These are phyloP conservation scores for Poecilobothrus nobilitatus DNA, from an alignment of 2,888 invertebrate genomes.

Conservation along the genomic window DNA sequence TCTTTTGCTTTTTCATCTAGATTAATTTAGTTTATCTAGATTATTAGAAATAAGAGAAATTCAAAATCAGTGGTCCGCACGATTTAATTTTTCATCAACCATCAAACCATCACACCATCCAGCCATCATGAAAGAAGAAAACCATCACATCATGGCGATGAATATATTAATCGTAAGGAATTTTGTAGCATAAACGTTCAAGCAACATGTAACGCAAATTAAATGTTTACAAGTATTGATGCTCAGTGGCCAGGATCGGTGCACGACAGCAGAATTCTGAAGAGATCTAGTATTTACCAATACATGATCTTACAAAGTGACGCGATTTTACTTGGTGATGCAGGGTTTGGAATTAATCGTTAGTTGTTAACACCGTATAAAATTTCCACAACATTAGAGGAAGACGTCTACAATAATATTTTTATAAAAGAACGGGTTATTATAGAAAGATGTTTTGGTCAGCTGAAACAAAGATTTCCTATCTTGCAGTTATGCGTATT, in stretches of 20 bases:
- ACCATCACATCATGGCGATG: slow-evolving; percentile 14
- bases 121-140: slow-evolving; percentile 14
- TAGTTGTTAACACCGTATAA: slow-evolving; percentile 14
- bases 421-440: slow-evolving; percentile 10
- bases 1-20: no score
- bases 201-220: slow-evolving; percentile 16
- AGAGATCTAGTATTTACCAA: slow-evolving; percentile 17
- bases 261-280: no score
- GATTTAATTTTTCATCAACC: background rate
- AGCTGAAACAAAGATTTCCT: slow-evolving; percentile 10
- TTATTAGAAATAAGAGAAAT: no score
- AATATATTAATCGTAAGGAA: slow-evolving; percentile 16
- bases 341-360: slow-evolving; percentile 14
- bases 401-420: slow-evolving; percentile 10
- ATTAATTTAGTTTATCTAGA: no score
- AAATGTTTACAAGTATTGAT: slow-evolving; percentile 18
- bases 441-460: slow-evolving; percentile 8
- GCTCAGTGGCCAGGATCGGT: slow-evolving; percentile 18
- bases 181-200: slow-evolving; percentile 15
- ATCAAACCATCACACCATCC: background rate
- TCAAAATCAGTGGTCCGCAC: background rate
- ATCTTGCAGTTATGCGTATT: slow-evolving; percentile 7
- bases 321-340: slow-evolving; percentile 17
- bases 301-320: slow-evolving; percentile 16
- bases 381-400: slow-evolving; percentile 12